Conservation (phyloP, 1,140 invertebrate genomes). For the Anoplophora glabripennis region DNA sequence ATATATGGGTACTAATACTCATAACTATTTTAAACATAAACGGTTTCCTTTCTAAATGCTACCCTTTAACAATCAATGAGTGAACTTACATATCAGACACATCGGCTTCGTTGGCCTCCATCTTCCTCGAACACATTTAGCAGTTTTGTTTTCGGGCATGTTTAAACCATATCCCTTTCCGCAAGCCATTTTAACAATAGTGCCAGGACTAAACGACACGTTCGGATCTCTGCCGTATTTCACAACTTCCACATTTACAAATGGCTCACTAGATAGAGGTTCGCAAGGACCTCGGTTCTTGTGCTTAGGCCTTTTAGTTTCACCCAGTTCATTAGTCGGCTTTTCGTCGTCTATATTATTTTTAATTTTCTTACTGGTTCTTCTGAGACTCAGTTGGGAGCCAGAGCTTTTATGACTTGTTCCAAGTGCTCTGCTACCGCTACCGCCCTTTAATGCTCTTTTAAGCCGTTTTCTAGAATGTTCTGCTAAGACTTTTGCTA, state of each 20-base stretch:
- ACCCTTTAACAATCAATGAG: too few relatives aligned
- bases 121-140: constrained; percentile 70
- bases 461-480: constrained; percentile 21
- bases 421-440: constrained; percentile 25
- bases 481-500: not conserved
- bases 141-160: constrained; percentile 69
- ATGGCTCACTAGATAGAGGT: constrained; percentile 60
- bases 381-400: constrained; percentile 28
- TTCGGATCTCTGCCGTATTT: constrained; percentile 60
- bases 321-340: constrained; percentile 19
- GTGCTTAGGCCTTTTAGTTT: constrained; percentile 40
- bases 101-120: constrained; percentile 79
- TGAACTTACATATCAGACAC: constrained; percentile 68
- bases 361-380: constrained; percentile 36
- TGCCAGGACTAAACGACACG: constrained; percentile 61
- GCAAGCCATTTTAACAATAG: constrained; percentile 69
- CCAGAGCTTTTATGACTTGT: constrained; percentile 31
- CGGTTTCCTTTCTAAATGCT: too few relatives aligned
- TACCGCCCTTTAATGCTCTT: constrained; percentile 37
- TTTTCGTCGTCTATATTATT: constrained; percentile 31
- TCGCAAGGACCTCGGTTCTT: constrained; percentile 54
- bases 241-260: constrained; percentile 64
- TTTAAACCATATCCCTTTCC: constrained; percentile 72
- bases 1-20: too few relatives aligned
- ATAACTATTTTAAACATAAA: too few relatives aligned